Evolutionary conservation across 2,797 vertebrate genomes (phyloP), one percentile per base, ranked within the genome.

Genomic region (Xiphophorus birchmanni): DNA sequence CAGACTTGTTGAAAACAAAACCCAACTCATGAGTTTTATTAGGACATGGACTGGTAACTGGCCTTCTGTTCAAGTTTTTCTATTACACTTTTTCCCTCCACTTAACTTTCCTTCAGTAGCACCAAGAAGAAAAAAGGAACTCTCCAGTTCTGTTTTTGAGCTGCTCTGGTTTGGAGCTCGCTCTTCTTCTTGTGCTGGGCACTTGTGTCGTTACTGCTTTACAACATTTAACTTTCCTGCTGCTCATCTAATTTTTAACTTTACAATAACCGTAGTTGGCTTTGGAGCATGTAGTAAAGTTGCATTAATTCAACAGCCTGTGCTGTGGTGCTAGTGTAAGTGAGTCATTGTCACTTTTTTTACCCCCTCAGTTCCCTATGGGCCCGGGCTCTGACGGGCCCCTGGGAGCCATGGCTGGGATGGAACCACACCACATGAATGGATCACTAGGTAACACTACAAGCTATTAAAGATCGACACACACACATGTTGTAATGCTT

Each of bases 391-490:
- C 98, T 0, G 98, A 99, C 1, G 98, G 98, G 86, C 98, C 98
- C 1, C 97, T 99, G 96, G 98, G 98, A 11, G 98, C 97, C 85
- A 99, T 99, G 98, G 97, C 97, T 0, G 98, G 98, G 88, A 99
- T 99, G 98, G 98, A 99, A 92, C 98, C 98, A 80, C 98, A 99
- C 94, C 98, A 99, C 97, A 99, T 99, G 97, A 99, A 99, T 26
- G 98, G 98, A 95, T 99, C 98, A 0, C 96, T 99, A 97, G 98
- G 98, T 99, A 96, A 97, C 90, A 4, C 67, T 44, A 9, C 67
- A 29, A 12, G 50, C 78, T 60, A 74, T 12, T 58, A 26, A 73
- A 52, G 47, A 23, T 37, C 73, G 42, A 44, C 80, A 75, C 42
- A 78, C 45, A 76, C 12, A 77, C 21, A 29, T 52, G 48, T 56